Conservation (phyloP, 1,140 invertebrate species). For the Tetraneura akinire region DNA sequence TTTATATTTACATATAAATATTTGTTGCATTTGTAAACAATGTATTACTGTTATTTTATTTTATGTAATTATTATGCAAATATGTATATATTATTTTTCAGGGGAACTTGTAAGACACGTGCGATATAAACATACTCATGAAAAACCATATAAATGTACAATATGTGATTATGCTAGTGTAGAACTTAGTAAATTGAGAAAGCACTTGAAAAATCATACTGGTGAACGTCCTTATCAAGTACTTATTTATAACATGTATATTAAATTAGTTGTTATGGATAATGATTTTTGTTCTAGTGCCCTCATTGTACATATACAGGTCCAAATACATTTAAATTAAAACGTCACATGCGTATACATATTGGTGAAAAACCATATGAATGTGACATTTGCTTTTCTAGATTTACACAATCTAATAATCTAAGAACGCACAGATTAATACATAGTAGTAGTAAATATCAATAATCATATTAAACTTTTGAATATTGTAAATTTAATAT, state of each 20-base stretch:
- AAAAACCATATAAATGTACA: constrained; percentile 69
- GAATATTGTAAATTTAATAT: constrained; percentile 22
- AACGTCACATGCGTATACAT: constrained; percentile 92
- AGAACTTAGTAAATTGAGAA: constrained; percentile 68
- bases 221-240: constrained; percentile 64
- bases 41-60: neutral
- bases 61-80: neutral
- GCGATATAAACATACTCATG: constrained; percentile 66
- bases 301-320: constrained; percentile 96
- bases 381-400: constrained; percentile 86
- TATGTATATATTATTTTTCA: constrained; percentile 36
- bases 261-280: neutral
- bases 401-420: constrained; percentile 96
- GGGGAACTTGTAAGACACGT: constrained; percentile 53
- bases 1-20: no score
- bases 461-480: constrained; percentile 2
- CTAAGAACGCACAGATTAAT: constrained; percentile 92
- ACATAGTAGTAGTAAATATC: constrained; percentile 79
- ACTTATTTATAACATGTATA: neutral
- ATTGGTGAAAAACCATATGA: constrained; percentile 94
- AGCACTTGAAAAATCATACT: constrained; percentile 69
- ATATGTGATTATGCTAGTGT: constrained; percentile 71
- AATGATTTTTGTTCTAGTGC: constrained; percentile 67
- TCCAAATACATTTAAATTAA: constrained; percentile 96
- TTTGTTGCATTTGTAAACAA: no score